Base-by-base conservation (phyloP, 1,140 invertebrate genomes). In the Luehdorfia chinensis region DNA sequence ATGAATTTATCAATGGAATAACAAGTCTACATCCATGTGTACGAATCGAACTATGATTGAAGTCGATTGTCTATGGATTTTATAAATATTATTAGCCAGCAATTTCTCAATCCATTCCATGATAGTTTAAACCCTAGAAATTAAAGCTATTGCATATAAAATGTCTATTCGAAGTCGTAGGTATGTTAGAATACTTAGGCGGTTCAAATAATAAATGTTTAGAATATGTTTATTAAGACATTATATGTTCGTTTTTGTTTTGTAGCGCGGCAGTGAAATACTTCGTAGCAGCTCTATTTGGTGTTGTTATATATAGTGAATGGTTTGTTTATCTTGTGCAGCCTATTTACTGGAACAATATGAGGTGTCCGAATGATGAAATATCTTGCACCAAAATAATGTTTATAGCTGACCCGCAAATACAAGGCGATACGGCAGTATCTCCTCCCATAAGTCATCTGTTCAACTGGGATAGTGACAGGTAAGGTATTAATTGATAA, bases 381-480 rank as follows among this genome's bases (percentile, higher is more conserved):
- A 60, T 72, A 1, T 87, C 89, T 32, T 94, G 93, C 67, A 90
- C 91, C 0, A 90, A 90, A 52, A 87, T 97, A 21, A 77, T 98
- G 12, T 87, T 98, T 15, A 93, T 97, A 28, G 94, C 95, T n/a
- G 97, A 98, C 87, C 96, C 96, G 13, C 97, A 98, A 84, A 92
- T 98, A 53, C 90, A 96, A 56, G 96, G 95, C 1, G 90, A 94
- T 55, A 74, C 89, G 34, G 89, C 92, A 79, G 93, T 95, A 77
- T 83, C 84, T 61, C 81, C 90, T 59, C 81, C 90, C 61, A 64
- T 87, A 75, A 55, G 87, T 83, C 37, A 88, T 67, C 47, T 88
- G 86, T 75, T 90, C 89, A 60, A 90, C 90, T 96, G 93, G 93
- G 95, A 97, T 78, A 92, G 92, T 73, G 95, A 97, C 78, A 92